Conservation (phyloP, 2,888 invertebrate genomes). For the Campoplex capitator region DNA sequence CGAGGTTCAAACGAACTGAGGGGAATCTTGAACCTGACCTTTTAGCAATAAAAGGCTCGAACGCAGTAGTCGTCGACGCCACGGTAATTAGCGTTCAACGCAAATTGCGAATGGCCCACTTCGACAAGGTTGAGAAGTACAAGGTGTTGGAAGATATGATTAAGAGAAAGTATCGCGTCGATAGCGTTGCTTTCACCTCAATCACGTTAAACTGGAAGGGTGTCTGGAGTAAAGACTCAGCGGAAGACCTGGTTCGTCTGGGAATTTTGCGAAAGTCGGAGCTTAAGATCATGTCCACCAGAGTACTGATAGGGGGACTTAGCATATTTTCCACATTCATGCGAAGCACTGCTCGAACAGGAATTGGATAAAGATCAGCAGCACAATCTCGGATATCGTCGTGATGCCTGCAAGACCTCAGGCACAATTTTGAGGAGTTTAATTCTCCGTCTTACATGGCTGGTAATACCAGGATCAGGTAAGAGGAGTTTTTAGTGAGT, state of each 20-base stretch:
- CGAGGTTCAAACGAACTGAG: background rate
- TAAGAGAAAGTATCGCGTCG: background rate
- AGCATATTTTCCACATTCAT: too few relatives aligned
- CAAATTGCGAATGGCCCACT: background rate
- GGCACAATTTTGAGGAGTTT: too few relatives aligned
- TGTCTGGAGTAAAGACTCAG: constrained; percentile 1
- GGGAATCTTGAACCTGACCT: background rate
- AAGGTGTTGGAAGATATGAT: background rate
- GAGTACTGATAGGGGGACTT: too few relatives aligned
- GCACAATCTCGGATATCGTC: too few relatives aligned
- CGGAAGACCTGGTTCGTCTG: background rate
- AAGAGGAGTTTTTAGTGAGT: too few relatives aligned
- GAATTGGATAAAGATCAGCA: too few relatives aligned
- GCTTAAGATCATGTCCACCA: too few relatives aligned
- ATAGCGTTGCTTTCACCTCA: constrained; percentile 5
- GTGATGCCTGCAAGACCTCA: too few relatives aligned
- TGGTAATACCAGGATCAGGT: too few relatives aligned
- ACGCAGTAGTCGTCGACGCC: background rate
- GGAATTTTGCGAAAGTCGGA: too few relatives aligned
- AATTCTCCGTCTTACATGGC: too few relatives aligned
- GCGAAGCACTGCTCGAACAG: too few relatives aligned
- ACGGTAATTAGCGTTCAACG: background rate
- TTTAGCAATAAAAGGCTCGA: background rate
- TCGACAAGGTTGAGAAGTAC: background rate
- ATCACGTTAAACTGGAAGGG: constrained; percentile 1